phyloP scores from a whole-genome alignment of 2,888 invertebrate genomes.

The Heterodera filipjevi region DNA sequence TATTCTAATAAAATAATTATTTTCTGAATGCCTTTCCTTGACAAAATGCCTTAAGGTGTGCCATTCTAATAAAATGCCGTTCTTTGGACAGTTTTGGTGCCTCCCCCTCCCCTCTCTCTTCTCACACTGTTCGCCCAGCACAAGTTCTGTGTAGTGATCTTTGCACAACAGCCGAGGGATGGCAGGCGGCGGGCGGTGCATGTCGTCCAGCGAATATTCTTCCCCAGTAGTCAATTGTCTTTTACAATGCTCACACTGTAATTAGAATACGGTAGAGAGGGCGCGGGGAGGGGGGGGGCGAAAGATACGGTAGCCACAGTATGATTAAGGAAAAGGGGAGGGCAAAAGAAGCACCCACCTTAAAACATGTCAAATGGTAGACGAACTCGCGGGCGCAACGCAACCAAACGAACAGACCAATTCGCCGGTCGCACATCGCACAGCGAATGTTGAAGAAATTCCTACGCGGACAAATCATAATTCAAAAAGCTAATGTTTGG shows the following conservation, averaged over 20 bases:
- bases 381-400: constrained; percentile 89
- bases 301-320: too few relatives aligned
- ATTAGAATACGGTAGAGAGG: background rate
- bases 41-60: too few relatives aligned
- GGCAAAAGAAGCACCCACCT: too few relatives aligned
- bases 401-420: constrained; percentile 96
- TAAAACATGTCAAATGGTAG: constrained; percentile 95
- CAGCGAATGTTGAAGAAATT: constrained; percentile 69
- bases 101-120: background rate
- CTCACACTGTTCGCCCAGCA: constrained; percentile 61
- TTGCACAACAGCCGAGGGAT: constrained; percentile 83
- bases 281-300: too few relatives aligned
- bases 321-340: background rate
- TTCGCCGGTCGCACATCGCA: constrained; percentile 88
- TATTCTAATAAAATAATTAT: too few relatives aligned
- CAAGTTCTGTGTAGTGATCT: constrained; percentile 82
- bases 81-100: background rate
- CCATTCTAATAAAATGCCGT: background rate
- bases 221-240: constrained; percentile 65
- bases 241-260: constrained; percentile 50
- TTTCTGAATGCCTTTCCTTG: too few relatives aligned
- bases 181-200: constrained; percentile 64
- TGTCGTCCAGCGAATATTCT: constrained; percentile 94
- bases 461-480: too few relatives aligned
- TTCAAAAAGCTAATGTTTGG: too few relatives aligned